A percentile compares a stretch with the other conserved stretches of the same genome.
Conservation (phyloP, 2,888 invertebrate species). For the Pachymerium ferrugineum region DNA sequence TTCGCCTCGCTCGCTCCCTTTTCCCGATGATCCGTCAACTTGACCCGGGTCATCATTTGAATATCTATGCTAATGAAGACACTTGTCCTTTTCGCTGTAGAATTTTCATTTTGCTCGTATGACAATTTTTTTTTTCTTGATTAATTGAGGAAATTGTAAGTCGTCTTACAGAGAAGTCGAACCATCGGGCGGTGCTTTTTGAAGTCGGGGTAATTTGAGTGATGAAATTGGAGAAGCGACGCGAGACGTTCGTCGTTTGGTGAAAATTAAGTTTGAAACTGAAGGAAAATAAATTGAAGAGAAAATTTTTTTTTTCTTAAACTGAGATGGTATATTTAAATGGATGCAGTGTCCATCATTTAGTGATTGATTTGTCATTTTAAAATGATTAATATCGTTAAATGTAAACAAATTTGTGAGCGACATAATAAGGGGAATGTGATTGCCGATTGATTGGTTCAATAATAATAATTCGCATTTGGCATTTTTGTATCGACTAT, state of each 20-base stretch:
- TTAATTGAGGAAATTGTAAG: too few relatives aligned
- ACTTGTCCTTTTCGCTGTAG: background rate
- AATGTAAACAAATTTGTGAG: background rate
- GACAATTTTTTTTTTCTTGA: too few relatives aligned
- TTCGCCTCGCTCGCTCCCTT: too few relatives aligned
- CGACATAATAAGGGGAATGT: background rate
- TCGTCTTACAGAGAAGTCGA: background rate
- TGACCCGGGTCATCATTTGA: background rate
- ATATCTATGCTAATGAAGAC: constrained; percentile 1
- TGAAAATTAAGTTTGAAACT: too few relatives aligned
- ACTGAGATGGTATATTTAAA: too few relatives aligned
- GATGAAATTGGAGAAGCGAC: background rate
- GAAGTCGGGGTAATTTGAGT: background rate
- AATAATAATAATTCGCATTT: too few relatives aligned
- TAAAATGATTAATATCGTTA: background rate
- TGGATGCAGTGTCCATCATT: too few relatives aligned
- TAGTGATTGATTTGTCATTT: background rate
- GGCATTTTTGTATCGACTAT: too few relatives aligned
- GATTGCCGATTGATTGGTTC: background rate
- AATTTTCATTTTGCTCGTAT: background rate
- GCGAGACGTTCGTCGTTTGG: background rate
- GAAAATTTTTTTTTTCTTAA: too few relatives aligned
- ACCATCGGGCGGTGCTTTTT: background rate
- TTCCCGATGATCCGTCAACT: constrained; percentile 18
- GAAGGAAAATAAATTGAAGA: too few relatives aligned